Evolutionary conservation across 1,140 invertebrate species (phyloP), one percentile per base, ranked within the genome.

Genomic region (Pomacea maculata): DNA sequence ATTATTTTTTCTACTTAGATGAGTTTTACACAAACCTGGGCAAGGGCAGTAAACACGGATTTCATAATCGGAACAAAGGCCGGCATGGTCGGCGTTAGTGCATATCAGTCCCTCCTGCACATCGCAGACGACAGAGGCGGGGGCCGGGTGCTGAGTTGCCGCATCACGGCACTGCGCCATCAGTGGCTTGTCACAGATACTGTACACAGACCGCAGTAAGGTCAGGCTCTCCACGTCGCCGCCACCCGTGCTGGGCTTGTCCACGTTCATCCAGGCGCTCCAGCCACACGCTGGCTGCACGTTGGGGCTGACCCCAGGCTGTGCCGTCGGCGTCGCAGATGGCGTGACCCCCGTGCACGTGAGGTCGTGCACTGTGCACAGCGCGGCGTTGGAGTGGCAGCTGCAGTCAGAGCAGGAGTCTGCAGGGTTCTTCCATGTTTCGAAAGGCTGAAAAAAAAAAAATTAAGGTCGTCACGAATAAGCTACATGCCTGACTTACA

Each of bases 21-120:
- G 57, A 61, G 15, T 2, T 61, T 11, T 61, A 11, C 57, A 11
- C 57, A 17, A 61, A 61, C 57, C 57, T 61, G 57, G 76, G 84
- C 92, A 93, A 25, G 88, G 83, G 78, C 92, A 93, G 80, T 87
- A 88, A 75, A 92, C 90, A 71, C 92, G 83, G 67, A 92, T 88
- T 85, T 92, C 91, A 80, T 91, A 91, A 83, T 92, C 92, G n/a
- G 85, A 65, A 79, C 92, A 93, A 12, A 71, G 83, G 25, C 85
- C 84, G 73, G 78, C 81, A 65, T 89, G 88, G 70, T 91, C 87
- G 34, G 83, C 83, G 45, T 92, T 90, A 52, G 77, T 78, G 81
- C 92, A 93, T 19, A 85, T 83, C 8, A 92, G 84, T 34, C 92
- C 92, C 57, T 88, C 85, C 8, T 85, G 83, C 7, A 91, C 63